Conservation (phyloP, 2,797 vertebrate genomes). For the Silurus lanzhouensis region DNA sequence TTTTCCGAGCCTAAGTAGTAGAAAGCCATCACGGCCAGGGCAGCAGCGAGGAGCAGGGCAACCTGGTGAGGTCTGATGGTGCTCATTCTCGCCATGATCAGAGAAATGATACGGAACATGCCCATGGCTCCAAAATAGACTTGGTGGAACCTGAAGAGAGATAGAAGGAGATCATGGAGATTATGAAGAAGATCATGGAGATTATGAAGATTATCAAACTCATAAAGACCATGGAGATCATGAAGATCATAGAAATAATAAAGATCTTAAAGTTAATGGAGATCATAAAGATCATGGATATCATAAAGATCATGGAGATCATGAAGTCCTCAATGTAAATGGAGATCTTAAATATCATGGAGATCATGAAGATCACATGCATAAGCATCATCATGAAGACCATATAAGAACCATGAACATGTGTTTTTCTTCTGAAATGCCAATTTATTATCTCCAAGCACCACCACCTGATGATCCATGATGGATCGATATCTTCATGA, state of each 20-base stretch:
- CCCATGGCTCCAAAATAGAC: slow-evolving; percentile 65
- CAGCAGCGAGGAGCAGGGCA: slow-evolving; percentile 78
- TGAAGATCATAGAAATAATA: no score
- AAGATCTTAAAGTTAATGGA: no score
- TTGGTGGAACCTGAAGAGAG: not conserved
- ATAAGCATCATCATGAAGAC: no score
- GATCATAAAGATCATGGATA: no score
- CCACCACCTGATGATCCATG: not conserved
- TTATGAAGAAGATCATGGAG: not conserved
- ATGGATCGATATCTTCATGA: not conserved
- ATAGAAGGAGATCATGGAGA: not conserved
- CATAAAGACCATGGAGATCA: no score
- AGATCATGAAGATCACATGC: no score
- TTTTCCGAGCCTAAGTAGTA: slow-evolving; percentile 89
- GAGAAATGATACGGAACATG: slow-evolving; percentile 64
- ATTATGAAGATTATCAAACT: not conserved
- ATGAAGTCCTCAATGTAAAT: no score
- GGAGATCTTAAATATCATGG: no score
- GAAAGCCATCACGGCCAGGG: slow-evolving; percentile 87
- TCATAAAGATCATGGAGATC: no score
- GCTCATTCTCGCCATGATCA: slow-evolving; percentile 79
- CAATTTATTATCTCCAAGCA: not conserved
- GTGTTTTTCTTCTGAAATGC: not conserved
- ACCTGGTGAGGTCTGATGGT: slow-evolving; percentile 84
- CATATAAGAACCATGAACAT: not conserved